Evolutionary conservation across 2,113 vertebrate genomes (phyloP), one percentile per base, ranked within the genome.

Genomic region (Pseudorasbora parva): DNA sequence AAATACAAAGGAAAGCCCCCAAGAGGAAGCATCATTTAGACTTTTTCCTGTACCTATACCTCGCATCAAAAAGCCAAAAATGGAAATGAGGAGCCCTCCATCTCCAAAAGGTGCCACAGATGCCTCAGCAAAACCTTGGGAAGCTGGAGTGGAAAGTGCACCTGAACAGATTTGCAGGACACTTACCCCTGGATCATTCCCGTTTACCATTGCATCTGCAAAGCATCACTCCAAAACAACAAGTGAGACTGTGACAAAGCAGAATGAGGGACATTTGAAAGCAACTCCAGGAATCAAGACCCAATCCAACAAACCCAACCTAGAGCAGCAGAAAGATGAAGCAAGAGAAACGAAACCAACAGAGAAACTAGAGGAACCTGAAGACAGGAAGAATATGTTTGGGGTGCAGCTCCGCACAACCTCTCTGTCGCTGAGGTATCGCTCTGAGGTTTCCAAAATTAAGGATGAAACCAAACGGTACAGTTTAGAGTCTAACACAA

Each of bases 341-440:
- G 51, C 17, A 6, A 57, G 69, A 41, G 79, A 76, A 19, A 21
- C 9, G 3, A 87, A 71, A 83, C 66, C 23, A 45, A 86, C 78
- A 88, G 88, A 76, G 78, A 87, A 25, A 41, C 79, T 69, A 9
- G 84, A 83, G 30, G 83, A 85, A 43, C 15, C 59, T 8, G 60
- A 84, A 19, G 93, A 93, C 81, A 91, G 92, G 37, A 93, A 84
- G 88, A 91, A 64, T 78, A 91, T 92, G 68, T 97, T 97, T 87
- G 94, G 94, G 21, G 91, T 96, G 81, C 96, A 95, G 89, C 94
- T 97, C 43, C 94, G 96, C 82, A 94, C 94, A 86, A 96, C 95
- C 1, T 96, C 96, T 0, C 86, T 95, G 56, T 96, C 94, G 6
- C 85, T 95, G 76, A 95, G 89, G 89, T 93, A 93, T 9, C 91